Percentiles rank a stretch among this genome's conserved stretches.
Conservation (phyloP, 2,888 invertebrate species). For the Falcaria lacertinaria region DNA sequence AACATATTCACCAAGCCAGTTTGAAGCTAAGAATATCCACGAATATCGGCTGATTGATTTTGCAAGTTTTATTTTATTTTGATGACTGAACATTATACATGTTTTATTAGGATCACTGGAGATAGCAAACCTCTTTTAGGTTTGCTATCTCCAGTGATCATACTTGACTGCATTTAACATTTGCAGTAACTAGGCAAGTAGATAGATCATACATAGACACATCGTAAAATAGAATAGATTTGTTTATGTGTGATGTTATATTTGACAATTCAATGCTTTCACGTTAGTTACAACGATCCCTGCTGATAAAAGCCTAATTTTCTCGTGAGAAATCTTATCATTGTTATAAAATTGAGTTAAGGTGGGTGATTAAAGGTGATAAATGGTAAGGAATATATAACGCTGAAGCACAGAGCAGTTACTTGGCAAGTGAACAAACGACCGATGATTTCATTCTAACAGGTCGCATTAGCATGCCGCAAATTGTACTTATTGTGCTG, state of each 20-base stretch:
- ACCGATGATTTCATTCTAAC: slow-evolving; percentile 23
- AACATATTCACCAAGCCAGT: slow-evolving; percentile 15
- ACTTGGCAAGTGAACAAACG: slow-evolving; percentile 7
- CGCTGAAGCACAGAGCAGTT: slow-evolving; percentile 4
- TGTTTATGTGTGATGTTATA: too few species aligned
- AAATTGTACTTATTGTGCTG: background rate
- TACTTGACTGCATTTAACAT: too few species aligned
- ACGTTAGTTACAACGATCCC: background rate
- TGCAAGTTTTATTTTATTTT: too few species aligned
- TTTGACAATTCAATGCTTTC: background rate
- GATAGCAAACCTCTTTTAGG: too few species aligned
- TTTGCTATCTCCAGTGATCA: too few species aligned
- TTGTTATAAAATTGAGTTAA: background rate
- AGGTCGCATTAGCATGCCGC: slow-evolving; percentile 3
- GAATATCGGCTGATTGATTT: too few species aligned
- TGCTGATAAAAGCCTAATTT: background rate
- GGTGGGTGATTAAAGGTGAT: slow-evolving; percentile 8
- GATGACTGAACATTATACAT: too few species aligned
- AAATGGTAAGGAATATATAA: slow-evolving; percentile 13
- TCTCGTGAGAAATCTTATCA: background rate
- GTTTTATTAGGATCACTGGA: too few species aligned
- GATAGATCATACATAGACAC: too few species aligned
- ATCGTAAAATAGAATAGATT: too few species aligned
- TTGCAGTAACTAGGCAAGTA: too few species aligned
- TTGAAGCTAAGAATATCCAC: too few species aligned